Percentiles rank a stretch among this genome's conserved stretches.
phyloP scores from a whole-genome alignment of 2,888 invertebrate genomes.

The Hedychridium roseum region DNA sequence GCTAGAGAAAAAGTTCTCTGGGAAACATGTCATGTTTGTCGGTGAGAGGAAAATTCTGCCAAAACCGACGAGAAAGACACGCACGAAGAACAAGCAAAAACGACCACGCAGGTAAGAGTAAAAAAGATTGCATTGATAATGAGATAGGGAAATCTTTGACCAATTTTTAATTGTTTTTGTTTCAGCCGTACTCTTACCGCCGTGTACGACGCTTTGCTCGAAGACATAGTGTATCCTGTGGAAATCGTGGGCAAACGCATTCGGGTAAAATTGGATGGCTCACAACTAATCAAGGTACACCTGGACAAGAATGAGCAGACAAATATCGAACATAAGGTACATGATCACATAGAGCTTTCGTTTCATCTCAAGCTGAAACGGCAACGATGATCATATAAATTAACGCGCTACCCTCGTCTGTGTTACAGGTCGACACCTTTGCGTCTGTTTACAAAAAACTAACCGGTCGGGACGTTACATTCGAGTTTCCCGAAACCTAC shows the following conservation, averaged over 20 bases:
- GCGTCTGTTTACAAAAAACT: constrained; percentile 98
- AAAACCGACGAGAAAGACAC: constrained; percentile 96
- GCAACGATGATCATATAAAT: not conserved
- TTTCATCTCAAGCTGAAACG: not conserved
- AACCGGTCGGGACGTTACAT: constrained; percentile 97
- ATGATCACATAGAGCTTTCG: not conserved
- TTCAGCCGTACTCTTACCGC: constrained; percentile 89
- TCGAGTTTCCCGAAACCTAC: constrained; percentile 99
- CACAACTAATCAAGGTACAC: constrained; percentile 96
- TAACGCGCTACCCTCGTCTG: not conserved
- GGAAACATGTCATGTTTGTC: constrained; percentile 97
- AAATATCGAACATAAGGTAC: constrained; percentile 98
- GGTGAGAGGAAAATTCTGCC: constrained; percentile 98
- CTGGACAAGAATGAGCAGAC: constrained; percentile 98
- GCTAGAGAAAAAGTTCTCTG: constrained; percentile 99
- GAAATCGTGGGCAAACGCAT: constrained; percentile 99
- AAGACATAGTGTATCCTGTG: constrained; percentile 97
- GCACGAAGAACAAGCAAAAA: constrained; percentile 76
- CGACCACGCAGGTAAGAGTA: constrained; percentile 71
- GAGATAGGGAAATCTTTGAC: no score
- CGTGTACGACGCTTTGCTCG: constrained; percentile 96
- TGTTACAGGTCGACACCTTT: constrained; percentile 91
- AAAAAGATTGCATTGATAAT: no score
- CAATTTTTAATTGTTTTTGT: no score
- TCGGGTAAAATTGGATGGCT: constrained; percentile 94